Base-by-base conservation (phyloP, 2,797 vertebrate species). In the Schizopygopsis malacanthus region DNA sequence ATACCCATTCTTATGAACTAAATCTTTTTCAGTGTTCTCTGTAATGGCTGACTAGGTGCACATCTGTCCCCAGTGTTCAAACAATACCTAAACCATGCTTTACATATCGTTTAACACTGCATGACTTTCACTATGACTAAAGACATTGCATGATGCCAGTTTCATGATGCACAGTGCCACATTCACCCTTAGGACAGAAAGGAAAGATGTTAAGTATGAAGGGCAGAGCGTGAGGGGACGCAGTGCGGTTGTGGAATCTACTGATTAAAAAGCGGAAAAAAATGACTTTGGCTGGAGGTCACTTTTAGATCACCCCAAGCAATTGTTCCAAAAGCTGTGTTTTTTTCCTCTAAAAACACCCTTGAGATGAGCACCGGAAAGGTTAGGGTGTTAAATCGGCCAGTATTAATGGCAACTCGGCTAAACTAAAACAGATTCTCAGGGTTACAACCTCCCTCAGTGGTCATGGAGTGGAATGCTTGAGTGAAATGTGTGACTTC, bases 361-460 rank as follows among this genome's bases (percentile, higher is more conserved):
- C 89, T 85, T 87, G 89, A 89, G 88, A 89, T 88, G 83, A 84
- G 83, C 87, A 82, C 69, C 47, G 71, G 79, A 92, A 90, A 90
- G 89, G 91, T 91, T 91, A 91, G 87, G 83, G 84, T 89, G 90
- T 88, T 90, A 90, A 90, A 90, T 82, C 70, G 87, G 86, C 84
- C 85, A 88, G 90, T 91, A 91, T 92, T 92, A 91, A 91, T 92
- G 91, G 89, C 86, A 89, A 87, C 86, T 90, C 59, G 79, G 89
- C 88, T 91, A 90, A 92, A 91, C 88, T 89, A 87, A 90, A 90
- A 89, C 87, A 89, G 89, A 88, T 90, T 91, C 88, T 89, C 85
- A 91, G 91, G 90, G 90, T 91, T 91, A 88, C 88, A 91, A 89
- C 90, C 90, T 89, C 91, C 90, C 88, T 76, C 85, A 89, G 89